These are phyloP conservation scores for Lepidurus apus DNA, from an alignment of 1,140 invertebrate genomes.

Conservation along the genomic window DNA sequence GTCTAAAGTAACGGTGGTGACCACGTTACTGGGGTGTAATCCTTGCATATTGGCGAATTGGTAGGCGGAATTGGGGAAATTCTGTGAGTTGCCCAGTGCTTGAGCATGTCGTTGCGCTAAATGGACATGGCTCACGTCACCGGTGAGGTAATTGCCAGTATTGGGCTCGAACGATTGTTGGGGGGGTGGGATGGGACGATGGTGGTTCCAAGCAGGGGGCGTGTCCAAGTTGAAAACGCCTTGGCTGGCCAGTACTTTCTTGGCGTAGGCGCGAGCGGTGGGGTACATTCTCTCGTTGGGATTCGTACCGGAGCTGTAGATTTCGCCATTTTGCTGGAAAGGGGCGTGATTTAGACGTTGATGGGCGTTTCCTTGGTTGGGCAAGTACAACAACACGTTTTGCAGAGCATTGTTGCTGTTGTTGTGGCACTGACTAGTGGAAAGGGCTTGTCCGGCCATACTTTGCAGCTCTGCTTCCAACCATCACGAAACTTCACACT, in stretches of 20 bases:
- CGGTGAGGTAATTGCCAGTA: not conserved
- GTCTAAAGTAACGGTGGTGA: not conserved
- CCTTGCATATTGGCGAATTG: conserved; percentile 9
- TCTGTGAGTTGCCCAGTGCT: no score
- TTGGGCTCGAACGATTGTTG: not conserved
- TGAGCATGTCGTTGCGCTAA: not conserved
- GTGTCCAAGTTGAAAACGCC: conserved; percentile 1
- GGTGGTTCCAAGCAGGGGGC: not conserved
- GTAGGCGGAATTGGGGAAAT: not conserved
- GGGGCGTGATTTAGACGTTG: not conserved
- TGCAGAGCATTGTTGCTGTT: not conserved
- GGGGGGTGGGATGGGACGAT: not conserved
- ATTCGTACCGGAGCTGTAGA: not conserved
- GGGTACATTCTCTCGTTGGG: not conserved
- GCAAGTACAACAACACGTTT: not conserved
- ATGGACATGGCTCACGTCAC: not conserved
- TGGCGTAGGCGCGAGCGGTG: not conserved
- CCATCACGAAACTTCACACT: conserved; percentile 6
- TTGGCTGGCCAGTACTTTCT: not conserved
- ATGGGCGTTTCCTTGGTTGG: not conserved
- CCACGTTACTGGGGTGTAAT: conserved; percentile 14
- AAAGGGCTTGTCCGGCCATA: conserved; percentile 16
- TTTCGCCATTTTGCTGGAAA: conserved; percentile 5
- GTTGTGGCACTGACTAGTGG: not conserved
- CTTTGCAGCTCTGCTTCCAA: not conserved